phyloP scores from a whole-genome alignment of 2,888 invertebrate species.

The Melanotus villosus region DNA sequence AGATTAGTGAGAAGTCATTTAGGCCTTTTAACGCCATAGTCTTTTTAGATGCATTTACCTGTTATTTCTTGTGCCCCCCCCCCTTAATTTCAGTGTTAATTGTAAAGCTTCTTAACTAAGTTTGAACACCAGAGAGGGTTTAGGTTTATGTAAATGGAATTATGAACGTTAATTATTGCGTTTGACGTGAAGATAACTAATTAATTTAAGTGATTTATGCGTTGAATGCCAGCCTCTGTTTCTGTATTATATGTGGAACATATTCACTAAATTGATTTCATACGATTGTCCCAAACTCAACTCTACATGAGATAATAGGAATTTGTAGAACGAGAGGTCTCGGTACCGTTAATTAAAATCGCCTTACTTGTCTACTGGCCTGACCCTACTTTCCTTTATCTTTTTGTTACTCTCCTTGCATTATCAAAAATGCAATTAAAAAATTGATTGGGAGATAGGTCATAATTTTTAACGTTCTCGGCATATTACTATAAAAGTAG shows the following conservation, averaged over 20 bases:
- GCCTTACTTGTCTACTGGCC: constrained; percentile 9
- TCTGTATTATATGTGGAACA: constrained; percentile 2
- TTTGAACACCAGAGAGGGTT: neutral
- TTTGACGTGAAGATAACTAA: constrained; percentile 22
- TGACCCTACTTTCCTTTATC: neutral
- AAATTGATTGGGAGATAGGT: constrained; percentile 2
- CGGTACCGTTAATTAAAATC: constrained; percentile 26
- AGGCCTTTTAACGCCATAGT: neutral
- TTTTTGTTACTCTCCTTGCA: constrained; percentile 9
- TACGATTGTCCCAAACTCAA: constrained; percentile 21
- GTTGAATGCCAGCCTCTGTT: constrained; percentile 4
- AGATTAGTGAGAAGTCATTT: neutral
- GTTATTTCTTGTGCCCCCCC: neutral
- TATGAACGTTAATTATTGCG: constrained; percentile 19
- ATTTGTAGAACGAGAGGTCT: constrained; percentile 4
- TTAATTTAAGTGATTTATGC: constrained; percentile 15
- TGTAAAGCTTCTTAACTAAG: neutral
- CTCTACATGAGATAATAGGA: constrained; percentile 14
- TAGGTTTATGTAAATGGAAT: constrained; percentile 7
- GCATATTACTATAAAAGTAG: too few relatives aligned
- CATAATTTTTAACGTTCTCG: neutral
- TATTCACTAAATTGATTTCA: constrained; percentile 23
- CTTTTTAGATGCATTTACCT: neutral
- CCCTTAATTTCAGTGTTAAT: neutral
- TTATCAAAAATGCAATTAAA: constrained; percentile 20